Conservation (phyloP, 2,797 vertebrate genomes). For the Lemur catta region DNA sequence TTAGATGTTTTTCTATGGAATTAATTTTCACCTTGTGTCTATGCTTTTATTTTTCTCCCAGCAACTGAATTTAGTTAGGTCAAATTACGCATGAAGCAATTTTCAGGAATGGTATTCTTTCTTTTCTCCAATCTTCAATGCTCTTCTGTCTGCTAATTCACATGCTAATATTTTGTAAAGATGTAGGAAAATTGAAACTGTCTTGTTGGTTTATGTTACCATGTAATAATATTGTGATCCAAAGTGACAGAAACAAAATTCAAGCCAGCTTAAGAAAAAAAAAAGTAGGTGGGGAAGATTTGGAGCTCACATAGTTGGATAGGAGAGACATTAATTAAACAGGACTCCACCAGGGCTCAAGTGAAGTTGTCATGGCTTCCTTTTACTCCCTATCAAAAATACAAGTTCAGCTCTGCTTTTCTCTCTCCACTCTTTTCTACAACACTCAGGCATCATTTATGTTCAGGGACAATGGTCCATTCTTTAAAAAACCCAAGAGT, state of each 20-base stretch:
- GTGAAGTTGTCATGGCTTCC: not conserved
- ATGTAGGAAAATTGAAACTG: not conserved
- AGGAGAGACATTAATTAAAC: not conserved
- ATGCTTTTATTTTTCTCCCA: not conserved
- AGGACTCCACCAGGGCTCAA: not conserved
- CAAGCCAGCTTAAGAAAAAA: not conserved
- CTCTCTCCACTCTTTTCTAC: not conserved
- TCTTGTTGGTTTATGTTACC: not conserved
- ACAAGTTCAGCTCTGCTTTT: not conserved
- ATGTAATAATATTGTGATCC: not conserved
- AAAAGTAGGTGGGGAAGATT: not conserved
- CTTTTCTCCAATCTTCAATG: not conserved
- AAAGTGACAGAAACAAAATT: conserved; percentile 30
- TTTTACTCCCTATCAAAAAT: not conserved
- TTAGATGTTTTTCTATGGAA: not conserved
- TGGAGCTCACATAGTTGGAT: not conserved
- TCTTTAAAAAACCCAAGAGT: not conserved
- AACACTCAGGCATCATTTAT: not conserved
- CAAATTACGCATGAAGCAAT: not conserved
- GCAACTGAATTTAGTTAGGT: not conserved
- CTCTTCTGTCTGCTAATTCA: not conserved
- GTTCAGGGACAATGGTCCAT: not conserved
- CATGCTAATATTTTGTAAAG: not conserved
- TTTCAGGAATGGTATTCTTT: not conserved
- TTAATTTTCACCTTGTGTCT: conserved; percentile 2